Percentiles rank a stretch among this genome's conserved stretches.
Conservation (phyloP, 1,140 invertebrate species). For the Danaus melanippus region DNA sequence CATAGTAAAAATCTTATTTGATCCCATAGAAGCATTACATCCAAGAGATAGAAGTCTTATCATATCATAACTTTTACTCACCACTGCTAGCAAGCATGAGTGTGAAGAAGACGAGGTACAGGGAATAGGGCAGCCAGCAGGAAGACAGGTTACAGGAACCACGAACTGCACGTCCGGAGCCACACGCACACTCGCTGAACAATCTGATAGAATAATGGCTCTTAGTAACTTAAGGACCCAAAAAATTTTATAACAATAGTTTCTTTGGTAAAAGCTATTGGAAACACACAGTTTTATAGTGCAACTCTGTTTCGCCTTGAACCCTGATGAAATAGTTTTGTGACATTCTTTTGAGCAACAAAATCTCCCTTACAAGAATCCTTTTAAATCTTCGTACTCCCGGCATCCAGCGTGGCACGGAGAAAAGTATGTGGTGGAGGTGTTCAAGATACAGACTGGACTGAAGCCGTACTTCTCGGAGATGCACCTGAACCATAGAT, state of each 20-base stretch:
- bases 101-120: constrained; percentile 46
- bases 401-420: constrained; percentile 53
- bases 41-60: too few relatives aligned
- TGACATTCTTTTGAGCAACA: background rate
- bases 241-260: background rate
- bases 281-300: too few relatives aligned
- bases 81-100: constrained; percentile 40
- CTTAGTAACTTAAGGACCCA: too few relatives aligned
- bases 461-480: constrained; percentile 38
- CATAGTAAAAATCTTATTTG: too few relatives aligned
- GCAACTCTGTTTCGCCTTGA: too few relatives aligned
- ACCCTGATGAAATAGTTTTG: too few relatives aligned
- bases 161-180: constrained; percentile 29
- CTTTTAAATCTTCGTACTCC: constrained; percentile 36
- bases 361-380: constrained; percentile 36
- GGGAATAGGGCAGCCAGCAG: constrained; percentile 33
- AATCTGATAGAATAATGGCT: constrained; percentile 23
- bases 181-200: constrained; percentile 42
- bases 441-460: constrained; percentile 41
- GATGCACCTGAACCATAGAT: constrained; percentile 30
- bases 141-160: constrained; percentile 34
- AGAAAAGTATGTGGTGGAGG: constrained; percentile 41
- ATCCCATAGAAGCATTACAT: too few relatives aligned
- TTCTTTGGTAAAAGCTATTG: background rate
- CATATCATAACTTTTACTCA: constrained; percentile 10